These are phyloP conservation scores for Pteropus rufus DNA, from an alignment of 2,797 vertebrate species.

Conservation along the genomic window DNA sequence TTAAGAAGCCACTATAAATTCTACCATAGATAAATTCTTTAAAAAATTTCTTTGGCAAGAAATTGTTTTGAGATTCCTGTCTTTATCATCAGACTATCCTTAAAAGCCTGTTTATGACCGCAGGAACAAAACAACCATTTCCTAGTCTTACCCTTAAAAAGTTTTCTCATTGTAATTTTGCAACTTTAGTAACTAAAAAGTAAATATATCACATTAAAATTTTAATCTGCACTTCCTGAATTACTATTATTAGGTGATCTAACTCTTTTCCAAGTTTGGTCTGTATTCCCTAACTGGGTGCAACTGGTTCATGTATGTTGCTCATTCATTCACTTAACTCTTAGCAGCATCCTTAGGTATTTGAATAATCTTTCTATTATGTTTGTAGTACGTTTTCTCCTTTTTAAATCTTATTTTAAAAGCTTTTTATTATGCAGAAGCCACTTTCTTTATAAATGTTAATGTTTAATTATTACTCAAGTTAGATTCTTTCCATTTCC, in stretches of 20 bases:
- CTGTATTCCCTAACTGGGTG: neutral
- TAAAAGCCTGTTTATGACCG: neutral
- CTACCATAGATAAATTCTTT: neutral
- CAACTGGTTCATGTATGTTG: neutral
- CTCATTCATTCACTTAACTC: neutral
- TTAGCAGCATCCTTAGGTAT: neutral
- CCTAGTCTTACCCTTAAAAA: neutral
- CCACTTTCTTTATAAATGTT: neutral
- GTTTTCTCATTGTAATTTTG: neutral
- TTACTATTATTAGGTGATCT: neutral
- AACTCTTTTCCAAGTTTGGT: neutral
- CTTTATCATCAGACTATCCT: neutral
- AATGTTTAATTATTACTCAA: neutral
- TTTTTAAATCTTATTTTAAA: neutral
- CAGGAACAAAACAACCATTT: neutral
- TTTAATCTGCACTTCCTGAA: constrained; percentile 5
- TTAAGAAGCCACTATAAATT: neutral
- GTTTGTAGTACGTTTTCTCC: neutral
- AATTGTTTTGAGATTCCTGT: neutral
- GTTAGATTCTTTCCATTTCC: neutral
- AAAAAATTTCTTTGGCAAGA: neutral
- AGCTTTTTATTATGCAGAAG: neutral
- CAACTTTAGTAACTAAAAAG: neutral
- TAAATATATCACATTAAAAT: neutral
- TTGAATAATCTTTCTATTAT: neutral